Percentiles rank a stretch among this genome's conserved stretches.
These are phyloP conservation scores for Diplodus puntazzo DNA, from an alignment of 2,797 vertebrate genomes.

Conservation along the genomic window DNA sequence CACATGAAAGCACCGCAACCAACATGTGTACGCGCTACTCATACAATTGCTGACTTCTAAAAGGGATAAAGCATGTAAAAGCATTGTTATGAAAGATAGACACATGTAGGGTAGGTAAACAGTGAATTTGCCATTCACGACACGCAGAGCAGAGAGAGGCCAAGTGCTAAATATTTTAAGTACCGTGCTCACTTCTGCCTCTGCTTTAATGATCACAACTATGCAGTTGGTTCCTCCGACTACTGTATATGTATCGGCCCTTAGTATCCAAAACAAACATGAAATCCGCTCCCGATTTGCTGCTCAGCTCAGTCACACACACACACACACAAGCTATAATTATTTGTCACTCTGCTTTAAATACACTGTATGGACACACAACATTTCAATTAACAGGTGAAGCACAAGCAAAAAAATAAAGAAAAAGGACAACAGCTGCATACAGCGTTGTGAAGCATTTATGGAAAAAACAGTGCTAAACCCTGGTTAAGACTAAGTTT, in stretches of 20 bases:
- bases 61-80: not conserved
- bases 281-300: not conserved
- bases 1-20: not conserved
- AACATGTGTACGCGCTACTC: not conserved
- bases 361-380: not conserved
- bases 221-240: not conserved
- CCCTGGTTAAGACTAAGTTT: too few relatives aligned
- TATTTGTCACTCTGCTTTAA: not conserved
- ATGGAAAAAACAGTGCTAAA: too few relatives aligned
- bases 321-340: not conserved
- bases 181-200: not conserved
- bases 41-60: not conserved
- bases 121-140: not conserved
- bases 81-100: constrained; percentile 11
- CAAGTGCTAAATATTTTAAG: constrained; percentile 21
- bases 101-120: not conserved
- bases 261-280: not conserved
- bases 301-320: not conserved
- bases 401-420: not conserved
- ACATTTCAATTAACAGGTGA: not conserved
- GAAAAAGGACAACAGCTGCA: not conserved
- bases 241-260: not conserved
- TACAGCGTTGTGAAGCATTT: not conserved
- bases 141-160: not conserved
- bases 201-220: not conserved